Evolutionary conservation across 2,888 invertebrate genomes (phyloP).

Genomic region (Acleris laterana): DNA sequence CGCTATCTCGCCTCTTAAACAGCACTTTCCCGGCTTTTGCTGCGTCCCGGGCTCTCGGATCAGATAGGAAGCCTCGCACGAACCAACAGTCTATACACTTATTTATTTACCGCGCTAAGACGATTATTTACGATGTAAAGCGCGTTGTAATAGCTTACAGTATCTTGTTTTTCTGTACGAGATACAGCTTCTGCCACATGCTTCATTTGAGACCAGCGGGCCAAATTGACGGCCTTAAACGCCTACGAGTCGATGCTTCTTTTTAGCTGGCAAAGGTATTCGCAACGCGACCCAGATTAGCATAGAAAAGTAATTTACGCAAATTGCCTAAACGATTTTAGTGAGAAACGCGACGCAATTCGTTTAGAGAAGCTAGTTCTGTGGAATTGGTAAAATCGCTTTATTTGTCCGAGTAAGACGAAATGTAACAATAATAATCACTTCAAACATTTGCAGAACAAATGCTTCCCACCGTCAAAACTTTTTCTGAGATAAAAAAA

Average conservation of each 20-base stretch:
- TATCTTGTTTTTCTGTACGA: constrained; percentile 71
- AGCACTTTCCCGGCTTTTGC: constrained; percentile 71
- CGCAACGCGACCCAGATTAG: constrained; percentile 72
- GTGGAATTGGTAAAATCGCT: constrained; percentile 47
- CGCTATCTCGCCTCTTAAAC: constrained; percentile 76
- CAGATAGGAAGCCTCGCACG: constrained; percentile 71
- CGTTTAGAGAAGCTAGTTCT: constrained; percentile 63
- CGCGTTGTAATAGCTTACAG: constrained; percentile 70
- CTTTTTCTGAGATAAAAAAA: too few relatives aligned
- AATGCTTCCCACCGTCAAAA: not conserved
- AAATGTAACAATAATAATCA: not conserved
- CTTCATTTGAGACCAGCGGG: constrained; percentile 66
- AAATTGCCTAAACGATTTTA: constrained; percentile 79
- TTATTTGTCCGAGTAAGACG: constrained; percentile 1
- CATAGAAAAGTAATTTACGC: constrained; percentile 80
- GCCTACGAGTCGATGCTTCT: constrained; percentile 53
- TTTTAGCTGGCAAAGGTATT: constrained; percentile 67
- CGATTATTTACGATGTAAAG: constrained; percentile 80
- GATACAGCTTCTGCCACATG: constrained; percentile 65
- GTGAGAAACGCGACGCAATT: constrained; percentile 66
- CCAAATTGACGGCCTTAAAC: constrained; percentile 60
- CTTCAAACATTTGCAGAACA: not conserved
- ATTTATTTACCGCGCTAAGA: constrained; percentile 79
- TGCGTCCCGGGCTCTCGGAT: constrained; percentile 68
- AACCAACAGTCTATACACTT: constrained; percentile 69